Evolutionary conservation across 1,140 invertebrate species (phyloP).

Genomic region (Diabrotica virgifera): DNA sequence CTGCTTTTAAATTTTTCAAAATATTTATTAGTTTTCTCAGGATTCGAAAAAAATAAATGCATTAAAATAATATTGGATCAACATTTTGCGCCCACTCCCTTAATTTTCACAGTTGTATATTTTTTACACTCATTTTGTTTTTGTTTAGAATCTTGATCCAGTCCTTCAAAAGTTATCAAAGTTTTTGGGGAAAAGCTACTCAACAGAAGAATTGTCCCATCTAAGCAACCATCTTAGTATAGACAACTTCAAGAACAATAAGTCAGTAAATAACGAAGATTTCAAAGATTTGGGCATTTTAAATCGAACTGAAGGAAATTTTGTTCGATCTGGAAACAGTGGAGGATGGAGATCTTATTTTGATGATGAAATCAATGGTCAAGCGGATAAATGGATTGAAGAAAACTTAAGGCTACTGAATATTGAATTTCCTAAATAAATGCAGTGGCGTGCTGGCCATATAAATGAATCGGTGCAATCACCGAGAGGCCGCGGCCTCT

Average conservation of each 20-base stretch:
- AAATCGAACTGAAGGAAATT: conserved; percentile 21
- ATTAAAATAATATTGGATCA: too few relatives aligned
- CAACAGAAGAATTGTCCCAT: conserved; percentile 52
- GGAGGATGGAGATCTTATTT: conserved; percentile 36
- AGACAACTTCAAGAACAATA: conserved; percentile 69
- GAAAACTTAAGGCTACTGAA: conserved; percentile 30
- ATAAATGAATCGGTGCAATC: too few relatives aligned
- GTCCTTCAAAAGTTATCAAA: conserved; percentile 49
- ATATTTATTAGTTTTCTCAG: too few relatives aligned
- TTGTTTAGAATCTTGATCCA: too few relatives aligned
- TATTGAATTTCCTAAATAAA: conserved; percentile 27
- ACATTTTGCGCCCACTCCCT: too few relatives aligned
- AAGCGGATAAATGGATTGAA: conserved; percentile 35
- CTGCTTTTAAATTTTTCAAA: too few relatives aligned
- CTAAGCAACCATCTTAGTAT: conserved; percentile 66
- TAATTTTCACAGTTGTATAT: too few relatives aligned
- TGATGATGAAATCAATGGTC: conserved; percentile 24
- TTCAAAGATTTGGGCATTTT: conserved; percentile 28
- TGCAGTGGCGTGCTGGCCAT: too few relatives aligned
- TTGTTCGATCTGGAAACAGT: conserved; percentile 32
- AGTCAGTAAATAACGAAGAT: conserved; percentile 31
- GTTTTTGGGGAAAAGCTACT: conserved; percentile 60
- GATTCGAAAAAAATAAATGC: too few relatives aligned
- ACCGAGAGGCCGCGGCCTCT: too few relatives aligned
- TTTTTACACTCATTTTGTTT: too few relatives aligned